Base-by-base conservation (phyloP, 2,888 invertebrate species). In the Nomada lathburiana region DNA sequence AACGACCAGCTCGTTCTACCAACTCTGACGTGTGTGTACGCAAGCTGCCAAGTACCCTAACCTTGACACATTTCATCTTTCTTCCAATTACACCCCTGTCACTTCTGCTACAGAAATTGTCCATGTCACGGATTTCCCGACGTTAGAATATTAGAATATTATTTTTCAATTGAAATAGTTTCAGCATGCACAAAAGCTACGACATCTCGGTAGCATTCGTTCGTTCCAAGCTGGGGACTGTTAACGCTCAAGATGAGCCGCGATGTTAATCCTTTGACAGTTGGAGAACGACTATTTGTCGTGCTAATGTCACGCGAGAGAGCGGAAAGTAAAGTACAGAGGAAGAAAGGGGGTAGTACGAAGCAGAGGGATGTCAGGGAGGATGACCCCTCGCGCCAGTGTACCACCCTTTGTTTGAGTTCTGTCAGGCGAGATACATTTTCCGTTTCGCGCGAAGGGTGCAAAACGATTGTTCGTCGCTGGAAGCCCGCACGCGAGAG, bases 361-460 rank as follows among this genome's bases (percentile, higher is more conserved):
- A 59, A 29, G n/a, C 26, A 11, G 23, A 18, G 71, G 62, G 59
- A 71, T 69, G 62, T 64, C 76, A 5, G 64, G 74, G 36, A 42
- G 75, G 57, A 74, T 65, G 80, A 80, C 82, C 83, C 83, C 89
- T 79, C 80, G 59, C 86, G 80, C 82, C 74, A 80, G 50, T 81
- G 86, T 87, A 89, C 87, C 90, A 89, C 92, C 92, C 92, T 92
- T 92, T 92, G 92, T 92, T 92, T 91, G 91, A 92, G 90, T 87
- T 91, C 89, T 84, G 91, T 90, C 91, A 90, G 87, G 89, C 91
- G 90, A 90, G 91, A 92, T 92, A 92, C 92, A 91, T 92, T 92
- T 92, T 88, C 90, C 89, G 90, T 90, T 92, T 89, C 90, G 85
- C 91, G 82, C 91, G 75, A 82, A 89, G 90, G 90, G 90, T 90